Base-by-base conservation (phyloP, 2,888 invertebrate genomes). In the Endomychus coccineus region DNA sequence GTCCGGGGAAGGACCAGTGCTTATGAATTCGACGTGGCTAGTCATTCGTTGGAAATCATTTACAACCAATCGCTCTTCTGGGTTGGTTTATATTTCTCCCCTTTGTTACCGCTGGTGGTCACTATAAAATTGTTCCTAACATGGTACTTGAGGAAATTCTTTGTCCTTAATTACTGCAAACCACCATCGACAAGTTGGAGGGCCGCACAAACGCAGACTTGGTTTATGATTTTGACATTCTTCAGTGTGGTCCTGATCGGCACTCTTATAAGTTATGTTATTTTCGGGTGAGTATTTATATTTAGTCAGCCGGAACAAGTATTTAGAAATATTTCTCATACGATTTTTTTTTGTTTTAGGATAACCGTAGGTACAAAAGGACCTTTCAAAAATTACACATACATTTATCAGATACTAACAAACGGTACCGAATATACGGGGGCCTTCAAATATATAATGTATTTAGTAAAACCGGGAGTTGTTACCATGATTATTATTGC, bases 21-120 rank as follows among this genome's bases (percentile, higher is more conserved):
- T 27, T 28, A 23, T 12, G 55, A 83, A 61, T 87, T 88, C 65
- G 77, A 84, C 61, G 79, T 87, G 35, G 81, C 84, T 1, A 73
- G 77, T 54, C 81, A 82, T 60, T 84, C 85, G 0, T 69, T 87
- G 30, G 79, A 82, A 34, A 68, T 88, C 24, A 79, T 87, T 44
- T 87, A 85, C 70, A 84, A 83, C 61, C 87, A 88, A 61, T 77
- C 78, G 0, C 65, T 86, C 30, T 72, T 85, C 42, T 87, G 86
- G 85, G 68, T 83, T 43, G 86, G 83, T 4, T 68, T 80, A 50
- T 74, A 80, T 52, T 85, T 82, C 67, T 74, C 80, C 32, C 88
- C 88, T 0, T 60, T 80, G 40, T 64, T 87, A 46, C 73, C 78
- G 4, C 58, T 76, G 3, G 68, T 80, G 1, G 74, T 83, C 21